These are phyloP conservation scores for Nematostella vectensis DNA, from an alignment of 92 coral and sea anemone genomes.

Conservation along the genomic window DNA sequence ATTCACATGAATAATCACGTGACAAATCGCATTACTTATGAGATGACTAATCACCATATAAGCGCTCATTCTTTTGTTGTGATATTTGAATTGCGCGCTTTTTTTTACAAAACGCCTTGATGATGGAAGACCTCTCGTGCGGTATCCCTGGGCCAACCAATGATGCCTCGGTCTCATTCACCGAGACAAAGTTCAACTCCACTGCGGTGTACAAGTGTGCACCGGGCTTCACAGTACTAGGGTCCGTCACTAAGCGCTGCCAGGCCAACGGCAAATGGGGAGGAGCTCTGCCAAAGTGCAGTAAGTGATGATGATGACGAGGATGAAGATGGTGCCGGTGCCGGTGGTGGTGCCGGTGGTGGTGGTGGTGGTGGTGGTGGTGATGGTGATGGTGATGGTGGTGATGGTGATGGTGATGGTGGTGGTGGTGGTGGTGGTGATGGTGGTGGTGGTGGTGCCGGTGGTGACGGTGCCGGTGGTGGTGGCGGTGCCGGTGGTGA, in stretches of 20 bases:
- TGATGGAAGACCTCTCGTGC: background rate
- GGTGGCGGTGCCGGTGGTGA: slow-evolving; percentile 3
- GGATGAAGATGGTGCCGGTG: slow-evolving; percentile 3
- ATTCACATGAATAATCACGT: no score
- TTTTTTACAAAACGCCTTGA: no score
- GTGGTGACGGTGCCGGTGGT: slow-evolving; percentile 2
- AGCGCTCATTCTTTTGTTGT: no score
- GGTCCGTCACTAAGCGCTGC: background rate
- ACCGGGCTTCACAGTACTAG: background rate
- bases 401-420: slow-evolving; percentile 8
- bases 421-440: background rate
- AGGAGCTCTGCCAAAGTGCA: background rate
- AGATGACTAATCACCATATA: no score
- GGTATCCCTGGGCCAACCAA: background rate
- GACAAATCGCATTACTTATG: no score
- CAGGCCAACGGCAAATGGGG: background rate
- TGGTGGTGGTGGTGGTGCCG: slow-evolving; percentile 1
- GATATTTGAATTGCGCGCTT: no score
- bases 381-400: slow-evolving; percentile 1
- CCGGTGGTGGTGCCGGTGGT: slow-evolving; percentile 1
- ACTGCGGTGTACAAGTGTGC: background rate
- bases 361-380: slow-evolving; percentile 5
- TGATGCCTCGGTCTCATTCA: background rate
- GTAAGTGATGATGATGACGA: slow-evolving; percentile 2
- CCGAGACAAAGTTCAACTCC: background rate